Evolutionary conservation across 2,113 vertebrate genomes (phyloP).

Genomic region (Laterallus jamaicensis): DNA sequence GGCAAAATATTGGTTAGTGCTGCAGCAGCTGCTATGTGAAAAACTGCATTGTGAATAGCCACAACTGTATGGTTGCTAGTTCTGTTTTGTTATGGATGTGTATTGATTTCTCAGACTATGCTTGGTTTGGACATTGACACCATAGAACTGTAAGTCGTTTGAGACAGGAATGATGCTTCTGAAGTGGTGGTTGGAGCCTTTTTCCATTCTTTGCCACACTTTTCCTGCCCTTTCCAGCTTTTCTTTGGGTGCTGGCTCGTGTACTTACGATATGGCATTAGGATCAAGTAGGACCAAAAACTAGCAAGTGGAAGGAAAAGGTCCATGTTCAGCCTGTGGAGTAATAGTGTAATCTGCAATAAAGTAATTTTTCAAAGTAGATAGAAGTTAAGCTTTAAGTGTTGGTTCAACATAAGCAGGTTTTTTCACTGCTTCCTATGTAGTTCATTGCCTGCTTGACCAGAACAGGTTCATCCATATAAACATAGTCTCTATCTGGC

Average conservation of each 20-base stretch:
- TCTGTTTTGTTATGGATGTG: not conserved
- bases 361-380: not conserved
- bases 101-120: not conserved
- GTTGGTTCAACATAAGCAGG: fast-evolving
- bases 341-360: not conserved
- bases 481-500: not conserved
- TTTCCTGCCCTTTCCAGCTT: fast-evolving
- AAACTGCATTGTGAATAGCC: not conserved
- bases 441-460: not conserved
- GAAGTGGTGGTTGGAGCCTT: not conserved
- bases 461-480: not conserved
- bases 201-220: fast-evolving
- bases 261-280: not conserved
- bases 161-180: not conserved
- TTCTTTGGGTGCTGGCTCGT: not conserved
- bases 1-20: not conserved
- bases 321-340: not conserved
- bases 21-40: not conserved
- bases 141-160: not conserved
- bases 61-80: not conserved
- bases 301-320: not conserved
- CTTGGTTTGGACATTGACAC: not conserved
- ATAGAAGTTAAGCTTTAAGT: not conserved
- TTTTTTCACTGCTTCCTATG: not conserved
- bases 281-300: not conserved